These are phyloP conservation scores for Rhizoglyphus robini DNA, from an alignment of 1,140 invertebrate genomes.

Conservation along the genomic window DNA sequence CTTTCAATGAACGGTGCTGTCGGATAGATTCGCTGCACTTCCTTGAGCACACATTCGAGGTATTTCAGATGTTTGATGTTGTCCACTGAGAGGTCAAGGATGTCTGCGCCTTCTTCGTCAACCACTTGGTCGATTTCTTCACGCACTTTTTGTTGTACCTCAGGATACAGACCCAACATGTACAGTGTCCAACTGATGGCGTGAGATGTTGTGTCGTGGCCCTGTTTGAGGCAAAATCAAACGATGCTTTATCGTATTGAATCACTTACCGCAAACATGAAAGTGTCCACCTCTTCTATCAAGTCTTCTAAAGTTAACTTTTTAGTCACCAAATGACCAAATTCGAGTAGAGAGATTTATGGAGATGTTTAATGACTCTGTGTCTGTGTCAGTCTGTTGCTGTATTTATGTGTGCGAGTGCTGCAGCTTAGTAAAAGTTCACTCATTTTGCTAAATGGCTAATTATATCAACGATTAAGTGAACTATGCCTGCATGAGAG, in stretches of 20 bases:
- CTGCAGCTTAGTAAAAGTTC: constrained; percentile 20
- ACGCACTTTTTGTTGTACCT: constrained; percentile 29
- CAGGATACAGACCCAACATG: constrained; percentile 37
- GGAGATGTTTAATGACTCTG: too few relatives aligned
- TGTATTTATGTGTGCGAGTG: constrained; percentile 37
- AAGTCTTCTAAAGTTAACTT: constrained; percentile 48
- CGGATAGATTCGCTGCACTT: constrained; percentile 45
- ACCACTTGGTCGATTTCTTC: constrained; percentile 21
- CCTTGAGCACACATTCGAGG: constrained; percentile 48
- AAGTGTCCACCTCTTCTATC: constrained; percentile 67
- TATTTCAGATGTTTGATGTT: constrained; percentile 40
- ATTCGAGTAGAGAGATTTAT: too few relatives aligned
- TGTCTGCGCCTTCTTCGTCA: background rate
- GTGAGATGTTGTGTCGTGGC: constrained; percentile 26
- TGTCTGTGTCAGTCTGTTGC: too few relatives aligned
- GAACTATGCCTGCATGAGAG: constrained; percentile 23
- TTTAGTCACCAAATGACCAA: constrained; percentile 36
- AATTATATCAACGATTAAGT: too few relatives aligned
- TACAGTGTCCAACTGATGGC: constrained; percentile 26
- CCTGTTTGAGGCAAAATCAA: constrained; percentile 8
- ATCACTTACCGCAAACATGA: constrained; percentile 42
- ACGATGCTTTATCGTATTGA: background rate
- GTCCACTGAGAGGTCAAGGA: constrained; percentile 24
- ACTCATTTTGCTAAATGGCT: too few relatives aligned
- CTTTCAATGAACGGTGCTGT: constrained; percentile 44